These are phyloP conservation scores for Epizoanthus stellaris DNA, from an alignment of 92 coral and sea anemone species.

Conservation along the genomic window DNA sequence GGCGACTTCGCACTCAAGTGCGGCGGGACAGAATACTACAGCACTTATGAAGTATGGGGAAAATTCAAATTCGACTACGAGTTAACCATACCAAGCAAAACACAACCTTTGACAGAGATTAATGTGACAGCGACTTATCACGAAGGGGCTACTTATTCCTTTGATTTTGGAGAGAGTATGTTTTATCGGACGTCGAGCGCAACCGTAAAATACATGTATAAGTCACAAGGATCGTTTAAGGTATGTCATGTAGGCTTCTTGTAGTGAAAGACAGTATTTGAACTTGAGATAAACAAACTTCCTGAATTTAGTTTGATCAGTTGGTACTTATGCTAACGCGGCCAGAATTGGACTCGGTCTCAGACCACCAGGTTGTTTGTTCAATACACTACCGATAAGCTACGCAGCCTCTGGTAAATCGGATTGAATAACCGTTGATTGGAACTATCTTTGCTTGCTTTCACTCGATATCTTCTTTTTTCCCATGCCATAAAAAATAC, in stretches of 20 bases:
- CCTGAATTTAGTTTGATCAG: too few species aligned
- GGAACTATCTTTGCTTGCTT: too few species aligned
- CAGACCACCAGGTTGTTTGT: too few species aligned
- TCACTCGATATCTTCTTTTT: too few species aligned
- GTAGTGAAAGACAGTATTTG: too few species aligned
- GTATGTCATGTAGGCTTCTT: not conserved
- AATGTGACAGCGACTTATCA: constrained; percentile 11
- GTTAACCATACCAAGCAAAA: not conserved
- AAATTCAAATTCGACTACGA: constrained; percentile 35
- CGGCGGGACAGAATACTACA: constrained; percentile 61
- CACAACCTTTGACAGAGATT: not conserved
- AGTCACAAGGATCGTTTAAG: not conserved
- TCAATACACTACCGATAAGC: too few species aligned
- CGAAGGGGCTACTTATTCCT: constrained; percentile 3
- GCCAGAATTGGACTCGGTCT: too few species aligned
- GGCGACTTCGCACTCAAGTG: constrained; percentile 74
- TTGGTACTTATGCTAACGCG: too few species aligned
- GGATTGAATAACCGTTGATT: too few species aligned
- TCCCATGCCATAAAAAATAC: too few species aligned
- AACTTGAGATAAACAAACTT: too few species aligned
- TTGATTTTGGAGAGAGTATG: constrained; percentile 26
- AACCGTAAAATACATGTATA: not conserved
- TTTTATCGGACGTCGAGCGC: not conserved
- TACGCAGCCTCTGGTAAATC: too few species aligned
- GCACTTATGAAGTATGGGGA: constrained; percentile 63